Conservation (phyloP, 2,113 vertebrate genomes). For the Proterorhinus semilunaris region DNA sequence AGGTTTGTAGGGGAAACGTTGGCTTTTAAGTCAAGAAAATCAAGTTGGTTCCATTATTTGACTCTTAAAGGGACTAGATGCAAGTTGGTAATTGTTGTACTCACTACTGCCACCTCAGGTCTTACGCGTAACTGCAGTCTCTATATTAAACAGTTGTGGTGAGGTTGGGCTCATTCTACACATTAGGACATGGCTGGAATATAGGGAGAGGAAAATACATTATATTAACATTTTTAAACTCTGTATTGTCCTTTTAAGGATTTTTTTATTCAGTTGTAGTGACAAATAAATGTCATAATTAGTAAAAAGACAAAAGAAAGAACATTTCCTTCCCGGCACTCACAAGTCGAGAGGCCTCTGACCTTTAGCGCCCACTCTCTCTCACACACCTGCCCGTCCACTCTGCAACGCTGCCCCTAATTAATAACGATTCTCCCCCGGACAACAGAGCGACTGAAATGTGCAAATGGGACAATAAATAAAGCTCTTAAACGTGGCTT, state of each 20-base stretch:
- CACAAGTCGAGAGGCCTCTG: not conserved
- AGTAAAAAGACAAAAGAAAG: too few species aligned
- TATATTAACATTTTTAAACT: too few species aligned
- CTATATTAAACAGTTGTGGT: not conserved
- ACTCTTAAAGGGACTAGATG: too few species aligned
- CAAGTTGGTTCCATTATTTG: too few species aligned
- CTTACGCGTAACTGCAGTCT: not conserved
- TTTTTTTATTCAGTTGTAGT: too few species aligned
- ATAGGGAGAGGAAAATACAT: too few species aligned
- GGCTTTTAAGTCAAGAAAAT: conserved; percentile 53
- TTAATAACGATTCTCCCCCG: conserved; percentile 93
- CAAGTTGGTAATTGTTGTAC: too few species aligned
- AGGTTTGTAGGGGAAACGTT: conserved; percentile 69
- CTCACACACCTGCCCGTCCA: conserved; percentile 20
- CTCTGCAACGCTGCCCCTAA: conserved; percentile 93
- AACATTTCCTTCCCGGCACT: too few species aligned
- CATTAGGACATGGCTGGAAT: conserved; percentile 53
- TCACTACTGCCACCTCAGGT: not conserved
- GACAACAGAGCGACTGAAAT: conserved; percentile 76
- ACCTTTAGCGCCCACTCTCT: not conserved
- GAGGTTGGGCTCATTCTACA: conserved; percentile 93
- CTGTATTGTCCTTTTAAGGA: too few species aligned
- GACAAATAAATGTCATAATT: too few species aligned
- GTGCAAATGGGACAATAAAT: conserved; percentile 99
- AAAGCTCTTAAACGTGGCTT: conserved; percentile 87